Evolutionary conservation across 2,113 vertebrate species (phyloP), one percentile per base, ranked within the genome.

Genomic region (Perca flavescens): DNA sequence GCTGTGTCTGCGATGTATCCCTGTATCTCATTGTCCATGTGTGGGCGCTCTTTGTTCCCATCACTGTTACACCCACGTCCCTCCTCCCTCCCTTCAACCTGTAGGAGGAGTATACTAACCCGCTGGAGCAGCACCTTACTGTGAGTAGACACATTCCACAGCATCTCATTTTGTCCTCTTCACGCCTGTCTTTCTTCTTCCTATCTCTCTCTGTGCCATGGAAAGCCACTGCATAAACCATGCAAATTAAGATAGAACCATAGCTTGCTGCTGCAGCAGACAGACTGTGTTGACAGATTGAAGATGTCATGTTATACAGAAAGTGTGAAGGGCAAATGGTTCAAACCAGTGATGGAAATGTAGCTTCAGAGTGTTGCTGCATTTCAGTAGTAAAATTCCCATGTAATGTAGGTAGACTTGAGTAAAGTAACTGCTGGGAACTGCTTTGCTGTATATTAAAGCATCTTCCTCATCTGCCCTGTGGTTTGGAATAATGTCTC

Each of bases 51-150:
- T 93, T 89, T 93, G 87, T 92, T 88, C 87, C 79, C 88, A 90
- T 94, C 63, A 75, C 80, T 78, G 87, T 92, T 82, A 50, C 86
- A 69, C 89, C 88, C 86, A 87, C 80, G 67, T 71, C 68, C 87
- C 88, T 83, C 88, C 87, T 80, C 77, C 84, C 70, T 62, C 54
- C 90, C 86, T 70, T 82, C 72, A 70, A 77, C 85, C 92, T 89
- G 91, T 90, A 98, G 97, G 96, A 97, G 95, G 97, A 96, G 93
- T 96, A 95, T 91, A 95, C 95, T 96, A 97, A 97, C 93, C 96
- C 96, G 25, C 95, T 97, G 96, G 97, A 97, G 94, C 96, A 97
- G 94, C 96, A 96, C 92, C 96, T 97, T 95, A 97, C 97, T 94
- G 97, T 98, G 96, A 98, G 97, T 99, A 43, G 40, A 97, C 74